Evolutionary conservation across 2,888 invertebrate species (phyloP), one percentile per base, ranked within the genome.

Genomic region (Eupithecia pulchellata): DNA sequence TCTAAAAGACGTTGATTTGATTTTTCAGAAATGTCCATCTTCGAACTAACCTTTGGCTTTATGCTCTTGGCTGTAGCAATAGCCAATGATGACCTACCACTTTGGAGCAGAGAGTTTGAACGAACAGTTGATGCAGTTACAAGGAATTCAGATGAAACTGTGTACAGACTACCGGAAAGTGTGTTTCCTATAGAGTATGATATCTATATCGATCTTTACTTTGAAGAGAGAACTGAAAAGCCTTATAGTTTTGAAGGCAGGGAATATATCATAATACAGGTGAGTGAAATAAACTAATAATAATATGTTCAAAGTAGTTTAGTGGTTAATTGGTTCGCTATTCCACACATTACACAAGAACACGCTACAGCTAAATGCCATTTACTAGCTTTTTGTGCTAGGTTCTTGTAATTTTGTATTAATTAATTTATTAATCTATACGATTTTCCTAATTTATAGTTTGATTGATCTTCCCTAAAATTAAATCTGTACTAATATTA

Each of bases 161-260:
- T 78, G 0, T 94, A 93, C 74, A 86, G 94, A 52, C 75, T 94
- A 13, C 94, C 94, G 1, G 78, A 82, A 64, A 90, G 80, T 66
- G 90, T 94, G 0, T 68, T 88, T 0, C 94, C 94, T n/a, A 64
- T 91, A 11, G 87, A 89, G 30, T 94, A 93, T 66, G 91, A 94
- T 63, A 87, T 94, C 60, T 85, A 84, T 60, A 87, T 94, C 6
- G 91, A 93, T 75, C 79, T 94, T 0, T 92, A 83, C 72, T 94
- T 94, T 42, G 84, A 82, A 68, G 93, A 92, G 70, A 84, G 86
- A 52, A 77, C 80, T 2, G 88, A 90, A 8, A 86, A 82, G 14
- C 90, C 91, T 0, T 94, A 83, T 64, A 91, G 89, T 76, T 94
- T 87, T 75, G 91, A 92, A 77, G 94, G 94, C 36, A 81, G 72